Evolutionary conservation across 2,888 invertebrate genomes (phyloP).

Genomic region (Drosophila pseudotalamancana): DNA sequence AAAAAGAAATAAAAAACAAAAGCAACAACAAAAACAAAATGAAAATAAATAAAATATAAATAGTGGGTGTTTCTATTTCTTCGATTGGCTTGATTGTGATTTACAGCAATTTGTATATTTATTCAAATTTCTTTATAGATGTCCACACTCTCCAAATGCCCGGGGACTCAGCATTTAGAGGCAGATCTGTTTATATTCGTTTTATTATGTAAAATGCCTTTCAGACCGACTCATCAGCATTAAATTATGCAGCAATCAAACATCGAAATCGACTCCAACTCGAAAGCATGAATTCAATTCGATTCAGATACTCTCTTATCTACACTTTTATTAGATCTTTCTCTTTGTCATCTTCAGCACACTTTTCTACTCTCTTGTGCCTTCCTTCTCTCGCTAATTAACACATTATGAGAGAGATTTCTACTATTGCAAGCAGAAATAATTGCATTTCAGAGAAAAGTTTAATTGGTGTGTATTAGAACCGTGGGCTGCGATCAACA

Average conservation of each 20-base stretch:
- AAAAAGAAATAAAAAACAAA: no score
- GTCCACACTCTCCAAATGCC: conserved; percentile 1
- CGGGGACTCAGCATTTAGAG: conserved; percentile 26
- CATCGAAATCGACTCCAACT: conserved; percentile 24
- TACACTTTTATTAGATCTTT: background rate
- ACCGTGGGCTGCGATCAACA: conserved; percentile 17
- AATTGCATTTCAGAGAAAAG: conserved; percentile 26
- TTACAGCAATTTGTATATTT: conserved; percentile 73
- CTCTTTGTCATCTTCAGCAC: background rate
- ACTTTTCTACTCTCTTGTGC: background rate
- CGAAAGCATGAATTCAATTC: no score
- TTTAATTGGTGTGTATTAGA: conserved; percentile 1
- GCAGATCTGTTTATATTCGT: conserved; percentile 62
- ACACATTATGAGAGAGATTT: conserved; percentile 42
- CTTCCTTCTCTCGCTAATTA: conserved; percentile 36
- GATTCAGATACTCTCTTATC: background rate
- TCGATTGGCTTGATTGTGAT: conserved; percentile 80
- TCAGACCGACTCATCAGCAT: conserved; percentile 67
- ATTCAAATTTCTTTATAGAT: conserved; percentile 61
- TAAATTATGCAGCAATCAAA: conserved; percentile 71
- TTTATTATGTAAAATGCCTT: conserved; percentile 79
- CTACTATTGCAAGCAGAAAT: conserved; percentile 39
- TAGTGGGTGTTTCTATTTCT: conserved; percentile 73
- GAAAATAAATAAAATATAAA: conserved; percentile 53
- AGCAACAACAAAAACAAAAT: background rate